Evolutionary conservation across 2,797 vertebrate genomes (phyloP).

Genomic region (Loriculus beryllinus): DNA sequence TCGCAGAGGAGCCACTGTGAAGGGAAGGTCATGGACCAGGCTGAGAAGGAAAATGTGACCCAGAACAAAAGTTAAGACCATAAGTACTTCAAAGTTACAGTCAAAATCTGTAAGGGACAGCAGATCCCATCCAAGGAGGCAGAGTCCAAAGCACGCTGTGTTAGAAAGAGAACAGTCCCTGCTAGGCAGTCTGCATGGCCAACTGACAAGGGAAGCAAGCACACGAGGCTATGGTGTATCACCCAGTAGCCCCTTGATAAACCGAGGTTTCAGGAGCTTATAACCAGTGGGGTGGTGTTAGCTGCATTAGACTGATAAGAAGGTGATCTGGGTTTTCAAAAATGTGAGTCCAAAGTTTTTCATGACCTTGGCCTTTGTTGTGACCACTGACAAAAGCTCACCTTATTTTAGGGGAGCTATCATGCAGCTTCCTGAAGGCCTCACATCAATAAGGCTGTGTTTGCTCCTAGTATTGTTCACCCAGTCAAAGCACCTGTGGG

Average conservation of each 20-base stretch:
- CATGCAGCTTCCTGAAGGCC: neutral
- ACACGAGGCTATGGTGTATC: neutral
- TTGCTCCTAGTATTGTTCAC: neutral
- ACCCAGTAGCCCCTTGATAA: neutral
- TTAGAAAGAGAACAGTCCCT: neutral
- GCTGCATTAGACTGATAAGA: neutral
- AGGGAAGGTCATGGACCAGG: neutral
- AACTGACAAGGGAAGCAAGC: neutral
- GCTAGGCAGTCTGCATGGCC: neutral
- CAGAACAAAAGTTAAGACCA: neutral
- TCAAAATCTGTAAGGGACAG: neutral
- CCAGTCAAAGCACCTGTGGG: neutral
- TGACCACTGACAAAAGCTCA: neutral
- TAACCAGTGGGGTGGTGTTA: neutral
- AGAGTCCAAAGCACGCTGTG: neutral
- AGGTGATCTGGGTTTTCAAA: neutral
- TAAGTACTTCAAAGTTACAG: neutral
- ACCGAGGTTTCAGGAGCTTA: neutral
- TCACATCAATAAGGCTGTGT: neutral
- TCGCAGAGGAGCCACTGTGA: neutral
- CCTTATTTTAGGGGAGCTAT: neutral
- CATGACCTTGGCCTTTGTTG: neutral
- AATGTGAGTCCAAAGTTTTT: neutral
- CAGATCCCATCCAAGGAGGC: neutral
- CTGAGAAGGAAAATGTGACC: neutral